Conservation (phyloP, 2,113 vertebrate genomes). For the Athene noctua region DNA sequence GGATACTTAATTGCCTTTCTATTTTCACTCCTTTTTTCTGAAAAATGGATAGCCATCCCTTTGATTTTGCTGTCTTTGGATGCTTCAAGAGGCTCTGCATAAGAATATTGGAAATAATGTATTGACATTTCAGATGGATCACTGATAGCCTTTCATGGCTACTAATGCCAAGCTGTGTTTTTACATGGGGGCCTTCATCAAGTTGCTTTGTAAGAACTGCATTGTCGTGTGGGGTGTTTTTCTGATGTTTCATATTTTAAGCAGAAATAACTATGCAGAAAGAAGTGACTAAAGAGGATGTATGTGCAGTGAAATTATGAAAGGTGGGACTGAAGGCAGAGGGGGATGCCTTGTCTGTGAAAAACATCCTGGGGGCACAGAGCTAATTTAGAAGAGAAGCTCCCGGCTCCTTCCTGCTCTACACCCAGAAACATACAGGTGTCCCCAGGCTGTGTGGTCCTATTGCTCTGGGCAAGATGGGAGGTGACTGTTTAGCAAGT, state of each 20-base stretch:
- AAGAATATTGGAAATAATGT: background rate
- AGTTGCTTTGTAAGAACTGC: background rate
- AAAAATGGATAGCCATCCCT: background rate
- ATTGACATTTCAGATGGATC: background rate
- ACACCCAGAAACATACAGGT: accelerated
- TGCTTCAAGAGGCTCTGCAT: background rate
- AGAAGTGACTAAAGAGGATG: background rate
- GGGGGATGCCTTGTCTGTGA: background rate
- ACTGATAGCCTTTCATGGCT: background rate
- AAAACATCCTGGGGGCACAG: background rate
- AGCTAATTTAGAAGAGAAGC: background rate
- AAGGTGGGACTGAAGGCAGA: background rate
- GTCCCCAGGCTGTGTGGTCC: background rate
- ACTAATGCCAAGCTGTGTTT: background rate
- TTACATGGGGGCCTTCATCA: background rate
- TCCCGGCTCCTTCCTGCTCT: background rate
- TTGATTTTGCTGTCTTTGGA: slow-evolving; percentile 17
- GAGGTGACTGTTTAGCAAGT: background rate
- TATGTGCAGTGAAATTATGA: background rate
- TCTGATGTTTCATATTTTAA: background rate
- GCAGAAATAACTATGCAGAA: background rate
- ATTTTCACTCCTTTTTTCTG: background rate
- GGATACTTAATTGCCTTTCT: background rate
- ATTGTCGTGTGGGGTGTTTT: background rate
- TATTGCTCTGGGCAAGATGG: background rate